Evolutionary conservation across 2,113 vertebrate genomes (phyloP).

Genomic region (Gnathonemus longibarbis): DNA sequence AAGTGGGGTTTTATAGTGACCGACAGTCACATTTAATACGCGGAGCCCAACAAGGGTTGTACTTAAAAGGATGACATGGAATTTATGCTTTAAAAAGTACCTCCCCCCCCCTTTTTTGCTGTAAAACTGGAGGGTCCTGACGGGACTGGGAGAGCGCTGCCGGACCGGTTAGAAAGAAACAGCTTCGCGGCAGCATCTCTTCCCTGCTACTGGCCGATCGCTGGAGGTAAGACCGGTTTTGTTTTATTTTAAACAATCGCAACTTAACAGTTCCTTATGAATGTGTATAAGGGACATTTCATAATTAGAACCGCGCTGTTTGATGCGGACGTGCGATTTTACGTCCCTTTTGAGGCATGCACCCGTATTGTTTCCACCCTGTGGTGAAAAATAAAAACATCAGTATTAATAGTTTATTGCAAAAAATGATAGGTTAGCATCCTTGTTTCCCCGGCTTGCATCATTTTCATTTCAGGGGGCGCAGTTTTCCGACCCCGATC

Average conservation of each 20-base stretch:
- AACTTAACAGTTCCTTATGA: not conserved
- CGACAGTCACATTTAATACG: no score
- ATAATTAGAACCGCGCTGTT: not conserved
- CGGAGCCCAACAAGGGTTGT: not conserved
- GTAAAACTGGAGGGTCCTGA: not conserved
- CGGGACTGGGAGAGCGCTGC: not conserved
- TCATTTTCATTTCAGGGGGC: not conserved
- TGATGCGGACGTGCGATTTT: not conserved
- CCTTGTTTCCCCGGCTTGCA: not conserved
- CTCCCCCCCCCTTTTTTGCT: not conserved
- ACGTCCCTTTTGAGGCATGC: not conserved
- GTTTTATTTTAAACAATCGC: not conserved
- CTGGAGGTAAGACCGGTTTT: not conserved
- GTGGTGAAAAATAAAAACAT: not conserved
- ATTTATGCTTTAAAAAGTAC: not conserved
- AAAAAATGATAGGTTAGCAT: not conserved
- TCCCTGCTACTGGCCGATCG: not conserved
- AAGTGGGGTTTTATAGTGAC: not conserved
- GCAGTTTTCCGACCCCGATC: not conserved
- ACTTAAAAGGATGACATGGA: not conserved
- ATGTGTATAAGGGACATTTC: not conserved
- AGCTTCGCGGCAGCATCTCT: not conserved
- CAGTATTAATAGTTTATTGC: not conserved
- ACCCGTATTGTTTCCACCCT: not conserved
- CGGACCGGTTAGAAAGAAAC: not conserved